Conservation (phyloP, 2,113 vertebrate species). For the Eurystomus gularis region DNA sequence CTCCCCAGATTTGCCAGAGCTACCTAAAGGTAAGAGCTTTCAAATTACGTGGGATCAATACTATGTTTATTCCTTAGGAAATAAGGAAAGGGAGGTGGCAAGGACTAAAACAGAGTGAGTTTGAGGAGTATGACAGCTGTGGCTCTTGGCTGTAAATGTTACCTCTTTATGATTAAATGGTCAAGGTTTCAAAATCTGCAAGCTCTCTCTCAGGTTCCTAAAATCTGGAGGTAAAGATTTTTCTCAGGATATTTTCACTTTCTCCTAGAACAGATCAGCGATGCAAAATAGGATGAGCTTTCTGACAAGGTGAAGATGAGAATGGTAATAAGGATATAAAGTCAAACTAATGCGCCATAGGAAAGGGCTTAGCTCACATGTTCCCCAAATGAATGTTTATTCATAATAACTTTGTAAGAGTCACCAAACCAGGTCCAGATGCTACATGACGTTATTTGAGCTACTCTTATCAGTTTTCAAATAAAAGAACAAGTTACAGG, state of each 20-base stretch:
- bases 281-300: neutral
- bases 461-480: neutral
- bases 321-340: neutral
- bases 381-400: neutral
- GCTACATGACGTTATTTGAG: neutral
- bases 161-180: neutral
- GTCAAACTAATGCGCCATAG: neutral
- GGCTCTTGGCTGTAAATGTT: neutral
- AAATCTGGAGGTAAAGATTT: neutral
- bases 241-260: neutral
- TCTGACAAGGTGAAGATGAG: neutral
- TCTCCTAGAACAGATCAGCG: neutral
- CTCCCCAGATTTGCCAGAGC: neutral
- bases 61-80: neutral
- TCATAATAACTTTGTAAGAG: neutral
- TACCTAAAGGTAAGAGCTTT: constrained; percentile 48
- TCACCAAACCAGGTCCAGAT: neutral
- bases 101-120: neutral
- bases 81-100: neutral
- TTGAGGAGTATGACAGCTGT: accelerated
- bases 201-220: neutral
- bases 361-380: neutral
- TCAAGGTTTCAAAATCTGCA: neutral
- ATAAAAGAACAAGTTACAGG: neutral
- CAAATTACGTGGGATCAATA: neutral